Evolutionary conservation across 2,113 vertebrate species (phyloP), one percentile per base, ranked within the genome.

Genomic region (Clinocottus analis): DNA sequence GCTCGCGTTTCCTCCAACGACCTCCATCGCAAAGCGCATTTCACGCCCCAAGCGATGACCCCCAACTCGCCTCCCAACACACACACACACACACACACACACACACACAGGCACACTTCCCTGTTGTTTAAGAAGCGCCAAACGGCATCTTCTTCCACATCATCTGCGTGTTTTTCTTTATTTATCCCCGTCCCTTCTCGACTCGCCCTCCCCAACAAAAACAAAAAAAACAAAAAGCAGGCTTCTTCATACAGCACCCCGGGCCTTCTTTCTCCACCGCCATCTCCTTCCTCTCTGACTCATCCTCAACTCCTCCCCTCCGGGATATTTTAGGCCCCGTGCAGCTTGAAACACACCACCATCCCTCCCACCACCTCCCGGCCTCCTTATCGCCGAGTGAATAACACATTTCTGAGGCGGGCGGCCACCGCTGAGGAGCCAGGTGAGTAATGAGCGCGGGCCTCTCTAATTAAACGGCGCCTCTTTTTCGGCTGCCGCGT

Each of bases 381-480:
- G 51, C 31, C 7, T 67, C 47, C 80, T 62, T 65, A 39, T 56
- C 47, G 3, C 51, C 35, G 13, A 72, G 55, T 45, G 41, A 76
- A 72, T 70, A 77, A 41, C 75, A 64, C 13, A 16, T 85, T 78
- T 70, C 39, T 47, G 45, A 51, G 21, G 66, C 29, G 47, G 27
- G 6, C 16, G 76, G 81, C 77, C 68, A 88, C 88, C 82, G 92
- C 84, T 86, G 90, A 92, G 76, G 66, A 90, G 91, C 91, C 83
- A 77, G 83, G 37, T 61, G 93, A 94, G 89, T 86, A 94, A 92
- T 85, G 77, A 87, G 80, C 16, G 49, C 70, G 29, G 72, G 75
- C 75, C 31, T 72, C 79, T 82, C 87, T 94, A 94, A 95, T 93
- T 94, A 85, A 91, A 94, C 92, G 88, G 76, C 75, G 19, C 77